Evolutionary conservation across 1,140 invertebrate genomes (phyloP).

Genomic region (Monomorium pharaonis): DNA sequence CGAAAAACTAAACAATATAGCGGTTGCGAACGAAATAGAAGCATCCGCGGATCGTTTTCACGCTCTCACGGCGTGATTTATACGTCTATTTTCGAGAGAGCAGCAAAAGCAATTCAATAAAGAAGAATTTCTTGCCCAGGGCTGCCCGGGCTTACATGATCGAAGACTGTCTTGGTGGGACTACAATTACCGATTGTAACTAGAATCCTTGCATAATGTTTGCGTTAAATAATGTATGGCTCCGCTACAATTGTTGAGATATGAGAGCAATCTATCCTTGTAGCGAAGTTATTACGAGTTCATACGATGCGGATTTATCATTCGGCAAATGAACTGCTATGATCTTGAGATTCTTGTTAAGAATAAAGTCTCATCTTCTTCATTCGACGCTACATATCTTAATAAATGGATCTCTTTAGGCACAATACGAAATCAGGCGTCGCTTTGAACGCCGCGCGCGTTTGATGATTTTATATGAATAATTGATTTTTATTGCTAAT

Average conservation of each 20-base stretch:
- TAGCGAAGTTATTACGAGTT: constrained; percentile 40
- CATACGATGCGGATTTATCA: constrained; percentile 48
- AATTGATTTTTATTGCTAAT: constrained; percentile 23
- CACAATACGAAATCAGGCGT: constrained; percentile 48
- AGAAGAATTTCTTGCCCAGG: constrained; percentile 58
- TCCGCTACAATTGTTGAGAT: constrained; percentile 56
- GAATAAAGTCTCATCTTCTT: constrained; percentile 49
- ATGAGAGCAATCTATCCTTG: constrained; percentile 44
- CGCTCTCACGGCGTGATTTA: constrained; percentile 47
- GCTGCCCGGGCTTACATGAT: constrained; percentile 41
- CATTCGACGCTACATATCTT: constrained; percentile 38
- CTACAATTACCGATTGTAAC: constrained; percentile 61
- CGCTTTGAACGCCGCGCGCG: not conserved
- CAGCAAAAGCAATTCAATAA: constrained; percentile 55
- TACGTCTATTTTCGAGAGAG: constrained; percentile 54
- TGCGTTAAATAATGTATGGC: constrained; percentile 52
- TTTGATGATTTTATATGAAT: constrained; percentile 29
- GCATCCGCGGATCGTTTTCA: constrained; percentile 45
- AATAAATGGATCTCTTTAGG: constrained; percentile 57
- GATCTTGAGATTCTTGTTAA: constrained; percentile 53
- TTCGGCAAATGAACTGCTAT: constrained; percentile 34
- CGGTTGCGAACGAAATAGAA: constrained; percentile 35
- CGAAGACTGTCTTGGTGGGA: constrained; percentile 51
- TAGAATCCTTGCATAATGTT: constrained; percentile 60
- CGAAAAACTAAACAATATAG: constrained; percentile 28